A percentile compares a stretch with the other conserved stretches of the same genome.
phyloP scores from a whole-genome alignment of 2,888 invertebrate genomes.

The Melinaea marsaeus region DNA sequence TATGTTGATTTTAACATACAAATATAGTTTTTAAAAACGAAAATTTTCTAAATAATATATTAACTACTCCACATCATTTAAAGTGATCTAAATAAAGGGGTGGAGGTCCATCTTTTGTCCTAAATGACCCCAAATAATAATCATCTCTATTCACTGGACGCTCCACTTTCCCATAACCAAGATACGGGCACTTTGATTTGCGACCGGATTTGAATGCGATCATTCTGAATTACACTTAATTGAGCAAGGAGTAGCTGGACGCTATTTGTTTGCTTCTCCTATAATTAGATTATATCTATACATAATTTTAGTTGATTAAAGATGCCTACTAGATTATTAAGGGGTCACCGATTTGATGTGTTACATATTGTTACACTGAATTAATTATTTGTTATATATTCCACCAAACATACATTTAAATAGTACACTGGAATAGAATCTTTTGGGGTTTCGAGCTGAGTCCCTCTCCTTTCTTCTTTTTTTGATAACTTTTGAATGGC shows the following conservation, averaged over 20 bases:
- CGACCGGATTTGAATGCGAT: constrained; percentile 65
- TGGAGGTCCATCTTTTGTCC: constrained; percentile 62
- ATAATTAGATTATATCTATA: constrained; percentile 38
- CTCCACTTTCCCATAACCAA: constrained; percentile 69
- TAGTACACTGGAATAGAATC: too few relatives aligned
- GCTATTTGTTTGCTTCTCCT: constrained; percentile 41
- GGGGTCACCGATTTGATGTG: constrained; percentile 2
- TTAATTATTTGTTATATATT: too few relatives aligned
- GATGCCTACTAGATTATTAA: constrained; percentile 10
- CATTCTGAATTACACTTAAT: constrained; percentile 69
- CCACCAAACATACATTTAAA: too few relatives aligned
- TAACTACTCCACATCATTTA: constrained; percentile 43
- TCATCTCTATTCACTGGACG: constrained; percentile 65
- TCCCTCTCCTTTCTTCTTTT: too few relatives aligned
- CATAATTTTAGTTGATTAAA: constrained; percentile 8
- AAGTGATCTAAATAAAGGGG: constrained; percentile 50
- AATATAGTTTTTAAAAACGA: constrained; percentile 7
- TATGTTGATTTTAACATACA: background rate
- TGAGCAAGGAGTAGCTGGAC: constrained; percentile 55
- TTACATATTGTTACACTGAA: too few relatives aligned
- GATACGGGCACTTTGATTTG: constrained; percentile 76
- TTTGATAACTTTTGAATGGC: too few relatives aligned
- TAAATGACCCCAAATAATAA: constrained; percentile 74
- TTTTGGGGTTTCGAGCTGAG: too few relatives aligned
- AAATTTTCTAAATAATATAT: background rate